Base-by-base conservation (phyloP, 2,888 invertebrate species). In the Archips crataeganus region DNA sequence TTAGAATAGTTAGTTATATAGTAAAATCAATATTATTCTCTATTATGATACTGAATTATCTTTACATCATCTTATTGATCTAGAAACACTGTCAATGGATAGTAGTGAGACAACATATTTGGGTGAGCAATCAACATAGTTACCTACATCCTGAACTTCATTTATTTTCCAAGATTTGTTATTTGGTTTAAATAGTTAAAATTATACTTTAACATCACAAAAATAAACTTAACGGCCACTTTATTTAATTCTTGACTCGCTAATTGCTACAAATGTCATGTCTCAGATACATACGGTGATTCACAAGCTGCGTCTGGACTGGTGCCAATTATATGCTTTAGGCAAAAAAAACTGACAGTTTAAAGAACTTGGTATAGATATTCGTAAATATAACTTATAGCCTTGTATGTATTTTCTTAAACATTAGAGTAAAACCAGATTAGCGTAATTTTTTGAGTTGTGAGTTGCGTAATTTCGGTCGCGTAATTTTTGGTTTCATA, bases 271-370 rank as follows among this genome's bases (percentile, higher is more conserved):
- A 68, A 63, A 65, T 65, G 65, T 65, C 65, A 65, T 65, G 65
- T 65, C 49, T 65, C 65, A 51, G 61, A 69, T 49, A 63, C 59
- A 42, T 68, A 71, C 36, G 68, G 68, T 73, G 73, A 73, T 73
- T 73, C 68, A 73, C 54, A 34, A 34, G 23, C 62, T 10, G 59
- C 60, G 15, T 32, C 49, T 73, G 73, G 73, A 63, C 39, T 32
- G 47, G 9, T 64, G 73, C 73, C 73, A 73, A 64, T 68, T 68
- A 67, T 57, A 59, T 36, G 57, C 67, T 63, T 63, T 63, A 34
- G 0, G 51, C 47, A 63, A 45, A 54, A 73, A 63, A 73, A 63
- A 42, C 13, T 64, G 63, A 32, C 49, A 42, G 68, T 63, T 42
- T 49, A 49, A 63, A 51, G 62, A 49, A 49, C 57, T 47, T 36